Evolutionary conservation across 2,113 vertebrate species (phyloP).

Genomic region (Camelus dromedarius): DNA sequence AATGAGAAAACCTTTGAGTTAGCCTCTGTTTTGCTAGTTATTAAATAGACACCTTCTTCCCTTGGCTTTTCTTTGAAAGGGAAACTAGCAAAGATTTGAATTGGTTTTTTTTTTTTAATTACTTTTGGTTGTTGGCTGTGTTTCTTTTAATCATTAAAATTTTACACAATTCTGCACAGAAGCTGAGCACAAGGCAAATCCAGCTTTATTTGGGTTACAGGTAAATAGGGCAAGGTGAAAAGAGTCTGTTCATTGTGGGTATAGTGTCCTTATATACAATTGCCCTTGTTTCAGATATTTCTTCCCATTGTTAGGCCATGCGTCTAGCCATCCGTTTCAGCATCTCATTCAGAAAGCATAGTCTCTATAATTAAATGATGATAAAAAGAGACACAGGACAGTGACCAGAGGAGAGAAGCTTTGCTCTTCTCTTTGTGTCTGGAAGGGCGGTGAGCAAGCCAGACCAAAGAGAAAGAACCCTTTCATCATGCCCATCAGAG

Average conservation of each 20-base stretch:
- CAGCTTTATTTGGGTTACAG: conserved; percentile 49
- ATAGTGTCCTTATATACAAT: neutral
- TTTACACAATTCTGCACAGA: neutral
- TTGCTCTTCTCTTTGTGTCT: conserved; percentile 51
- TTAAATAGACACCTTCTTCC: conserved; percentile 1
- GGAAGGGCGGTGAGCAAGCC: conserved; percentile 29
- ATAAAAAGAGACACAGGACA: conserved; percentile 30
- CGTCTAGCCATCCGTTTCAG: neutral
- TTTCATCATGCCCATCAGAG: conserved; percentile 61
- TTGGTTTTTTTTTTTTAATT: neutral
- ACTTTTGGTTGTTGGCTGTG: neutral
- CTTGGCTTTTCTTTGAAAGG: neutral
- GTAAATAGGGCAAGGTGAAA: conserved; percentile 8
- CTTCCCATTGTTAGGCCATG: neutral
- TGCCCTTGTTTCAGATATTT: conserved; percentile 21
- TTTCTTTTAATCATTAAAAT: conserved; percentile 60
- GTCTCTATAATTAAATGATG: conserved; percentile 28
- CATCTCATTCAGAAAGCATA: neutral
- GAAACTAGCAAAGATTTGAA: neutral
- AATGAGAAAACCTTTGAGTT: neutral
- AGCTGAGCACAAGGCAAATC: conserved; percentile 37
- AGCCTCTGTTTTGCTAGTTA: neutral
- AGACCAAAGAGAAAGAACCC: conserved; percentile 63
- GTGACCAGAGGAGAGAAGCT: neutral
- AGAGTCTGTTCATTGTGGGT: neutral